Evolutionary conservation across 2,113 vertebrate species (phyloP).

Genomic region (Urocynchramus pylzowi): DNA sequence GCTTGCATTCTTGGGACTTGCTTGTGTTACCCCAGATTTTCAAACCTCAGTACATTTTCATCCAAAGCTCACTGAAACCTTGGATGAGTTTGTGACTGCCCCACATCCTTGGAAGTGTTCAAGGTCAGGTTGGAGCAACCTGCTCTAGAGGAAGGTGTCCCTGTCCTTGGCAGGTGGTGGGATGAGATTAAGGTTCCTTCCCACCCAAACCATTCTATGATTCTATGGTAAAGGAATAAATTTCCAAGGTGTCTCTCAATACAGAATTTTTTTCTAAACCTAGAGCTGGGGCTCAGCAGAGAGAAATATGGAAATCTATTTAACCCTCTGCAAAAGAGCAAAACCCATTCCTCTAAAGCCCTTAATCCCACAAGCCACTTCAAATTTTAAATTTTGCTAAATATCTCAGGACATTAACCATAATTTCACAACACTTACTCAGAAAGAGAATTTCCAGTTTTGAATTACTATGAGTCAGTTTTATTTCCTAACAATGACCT

Average conservation of each 20-base stretch:
- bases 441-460: neutral
- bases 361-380: neutral
- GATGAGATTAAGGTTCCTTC: neutral
- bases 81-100: neutral
- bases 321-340: neutral
- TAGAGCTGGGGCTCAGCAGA: neutral
- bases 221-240: neutral
- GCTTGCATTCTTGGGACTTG: neutral
- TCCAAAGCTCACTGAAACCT: neutral
- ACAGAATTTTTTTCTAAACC: neutral
- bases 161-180: neutral
- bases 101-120: neutral
- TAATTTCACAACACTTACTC: neutral
- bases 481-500: neutral
- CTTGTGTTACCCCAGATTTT: neutral
- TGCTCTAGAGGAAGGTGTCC: neutral
- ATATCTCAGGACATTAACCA: neutral
- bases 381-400: neutral
- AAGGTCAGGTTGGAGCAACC: neutral
- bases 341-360: neutral
- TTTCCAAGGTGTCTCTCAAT: neutral
- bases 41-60: neutral
- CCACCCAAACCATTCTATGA: neutral
- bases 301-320: neutral
- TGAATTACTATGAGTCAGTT: neutral